Conservation (phyloP, 2,113 vertebrate species). For the Ascaphus truei region DNA sequence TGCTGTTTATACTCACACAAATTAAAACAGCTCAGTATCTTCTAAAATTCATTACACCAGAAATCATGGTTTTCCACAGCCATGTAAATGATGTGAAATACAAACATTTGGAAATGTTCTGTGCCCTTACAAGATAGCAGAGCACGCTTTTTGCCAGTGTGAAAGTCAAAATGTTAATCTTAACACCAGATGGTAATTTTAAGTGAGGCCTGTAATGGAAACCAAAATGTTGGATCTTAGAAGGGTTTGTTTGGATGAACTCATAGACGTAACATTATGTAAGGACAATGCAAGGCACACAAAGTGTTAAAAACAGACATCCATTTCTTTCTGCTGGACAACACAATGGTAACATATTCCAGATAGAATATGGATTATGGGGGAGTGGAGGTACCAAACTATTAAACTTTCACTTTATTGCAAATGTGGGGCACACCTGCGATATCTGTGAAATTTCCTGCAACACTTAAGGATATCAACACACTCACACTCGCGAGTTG, state of each 20-base stretch:
- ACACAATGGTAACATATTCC: conserved; percentile 40
- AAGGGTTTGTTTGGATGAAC: conserved; percentile 28
- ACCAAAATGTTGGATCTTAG: conserved; percentile 15
- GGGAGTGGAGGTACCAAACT: conserved; percentile 43
- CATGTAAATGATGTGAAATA: conserved; percentile 8
- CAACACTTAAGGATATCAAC: conserved; percentile 38
- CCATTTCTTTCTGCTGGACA: conserved; percentile 32
- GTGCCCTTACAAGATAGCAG: conserved; percentile 6
- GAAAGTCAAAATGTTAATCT: conserved; percentile 33
- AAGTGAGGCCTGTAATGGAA: conserved; percentile 12
- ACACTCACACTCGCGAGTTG: conserved; percentile 27
- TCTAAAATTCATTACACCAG: neutral
- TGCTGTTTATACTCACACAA: neutral
- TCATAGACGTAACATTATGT: neutral
- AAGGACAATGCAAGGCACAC: neutral
- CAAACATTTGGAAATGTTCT: conserved; percentile 9
- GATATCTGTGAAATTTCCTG: conserved; percentile 53
- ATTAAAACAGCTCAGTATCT: neutral
- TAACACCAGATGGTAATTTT: conserved; percentile 27
- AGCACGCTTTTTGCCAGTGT: neutral
- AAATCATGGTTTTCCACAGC: neutral
- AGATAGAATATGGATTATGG: conserved; percentile 44
- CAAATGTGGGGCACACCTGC: conserved; percentile 54
- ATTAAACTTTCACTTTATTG: conserved; percentile 59
- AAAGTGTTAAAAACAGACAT: conserved; percentile 46